Evolutionary conservation across 2,888 invertebrate genomes (phyloP).

Genomic region (Drosophila kanekoi): DNA sequence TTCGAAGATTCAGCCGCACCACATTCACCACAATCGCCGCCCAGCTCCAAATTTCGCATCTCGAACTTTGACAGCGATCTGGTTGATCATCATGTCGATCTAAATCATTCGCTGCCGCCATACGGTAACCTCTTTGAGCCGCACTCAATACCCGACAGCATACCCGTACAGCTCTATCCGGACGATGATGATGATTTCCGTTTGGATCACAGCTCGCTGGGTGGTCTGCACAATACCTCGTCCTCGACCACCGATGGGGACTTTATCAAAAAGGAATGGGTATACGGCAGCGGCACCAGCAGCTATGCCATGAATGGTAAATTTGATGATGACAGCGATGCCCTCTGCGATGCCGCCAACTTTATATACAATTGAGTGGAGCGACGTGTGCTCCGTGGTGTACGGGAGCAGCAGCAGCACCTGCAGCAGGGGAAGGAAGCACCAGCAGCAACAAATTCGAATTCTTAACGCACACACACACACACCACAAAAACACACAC

Average conservation of each 20-base stretch:
- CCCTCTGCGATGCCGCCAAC: constrained; percentile 84
- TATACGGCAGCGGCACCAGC: constrained; percentile 81
- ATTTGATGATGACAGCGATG: constrained; percentile 84
- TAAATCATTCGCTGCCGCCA: constrained; percentile 83
- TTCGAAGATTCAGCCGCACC: constrained; percentile 83
- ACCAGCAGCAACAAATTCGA: constrained; percentile 52
- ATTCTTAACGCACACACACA: constrained; percentile 40
- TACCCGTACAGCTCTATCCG: constrained; percentile 84
- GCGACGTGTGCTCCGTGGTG: constrained; percentile 25
- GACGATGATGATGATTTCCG: constrained; percentile 85
- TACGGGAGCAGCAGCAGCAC: background rate
- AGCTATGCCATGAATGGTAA: constrained; percentile 84
- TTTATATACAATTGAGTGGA: constrained; percentile 83
- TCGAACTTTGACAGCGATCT: constrained; percentile 84
- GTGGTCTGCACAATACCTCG: constrained; percentile 81
- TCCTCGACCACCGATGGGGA: constrained; percentile 84
- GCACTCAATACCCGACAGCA: constrained; percentile 84
- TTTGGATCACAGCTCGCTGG: constrained; percentile 83
- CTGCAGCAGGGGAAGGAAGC: constrained; percentile 4
- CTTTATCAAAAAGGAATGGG: constrained; percentile 85
- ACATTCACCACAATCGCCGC: constrained; percentile 84
- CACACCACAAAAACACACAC: constrained; percentile 3
- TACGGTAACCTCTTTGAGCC: constrained; percentile 84
- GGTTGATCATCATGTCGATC: constrained; percentile 83
- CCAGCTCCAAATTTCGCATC: constrained; percentile 84